phyloP scores from a whole-genome alignment of 2,113 vertebrate species.

The Hypomesus transpacificus region DNA sequence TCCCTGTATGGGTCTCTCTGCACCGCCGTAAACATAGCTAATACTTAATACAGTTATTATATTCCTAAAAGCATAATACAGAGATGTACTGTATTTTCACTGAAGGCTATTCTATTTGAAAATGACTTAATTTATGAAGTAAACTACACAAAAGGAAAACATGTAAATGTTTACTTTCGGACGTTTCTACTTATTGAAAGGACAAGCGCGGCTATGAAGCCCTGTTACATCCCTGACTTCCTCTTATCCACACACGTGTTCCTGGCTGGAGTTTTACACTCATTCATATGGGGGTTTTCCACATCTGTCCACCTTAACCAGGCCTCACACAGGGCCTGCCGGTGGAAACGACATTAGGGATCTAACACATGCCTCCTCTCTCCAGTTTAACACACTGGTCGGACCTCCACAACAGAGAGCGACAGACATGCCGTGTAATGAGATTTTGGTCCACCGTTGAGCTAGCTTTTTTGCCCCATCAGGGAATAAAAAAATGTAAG shows the following conservation, averaged over 20 bases:
- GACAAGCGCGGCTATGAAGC: background rate
- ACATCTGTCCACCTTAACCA: slow-evolving; percentile 40
- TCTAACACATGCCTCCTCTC: slow-evolving; percentile 11
- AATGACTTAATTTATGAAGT: too few species aligned
- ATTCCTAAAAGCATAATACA: too few species aligned
- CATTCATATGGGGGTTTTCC: slow-evolving; percentile 35
- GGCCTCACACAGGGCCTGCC: slow-evolving; percentile 21
- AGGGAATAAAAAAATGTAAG: slow-evolving; percentile 37
- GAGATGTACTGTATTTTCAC: too few species aligned
- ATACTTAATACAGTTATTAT: too few species aligned
- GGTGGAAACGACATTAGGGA: slow-evolving; percentile 32
- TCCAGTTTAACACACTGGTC: slow-evolving; percentile 16
- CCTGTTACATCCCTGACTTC: background rate
- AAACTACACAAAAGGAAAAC: too few species aligned
- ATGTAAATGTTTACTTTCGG: too few species aligned
- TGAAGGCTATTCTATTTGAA: too few species aligned
- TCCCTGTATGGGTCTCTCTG: background rate
- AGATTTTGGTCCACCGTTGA: slow-evolving; percentile 28
- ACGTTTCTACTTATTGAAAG: background rate
- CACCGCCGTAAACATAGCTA: too few species aligned
- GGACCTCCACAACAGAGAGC: slow-evolving; percentile 5
- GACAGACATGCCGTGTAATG: slow-evolving; percentile 34
- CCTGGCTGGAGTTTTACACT: slow-evolving; percentile 26
- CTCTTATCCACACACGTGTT: slow-evolving; percentile 6
- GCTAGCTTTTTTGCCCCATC: slow-evolving; percentile 34